Base-by-base conservation (phyloP, 2,888 invertebrate species). In the Eristalis arbustorum region DNA sequence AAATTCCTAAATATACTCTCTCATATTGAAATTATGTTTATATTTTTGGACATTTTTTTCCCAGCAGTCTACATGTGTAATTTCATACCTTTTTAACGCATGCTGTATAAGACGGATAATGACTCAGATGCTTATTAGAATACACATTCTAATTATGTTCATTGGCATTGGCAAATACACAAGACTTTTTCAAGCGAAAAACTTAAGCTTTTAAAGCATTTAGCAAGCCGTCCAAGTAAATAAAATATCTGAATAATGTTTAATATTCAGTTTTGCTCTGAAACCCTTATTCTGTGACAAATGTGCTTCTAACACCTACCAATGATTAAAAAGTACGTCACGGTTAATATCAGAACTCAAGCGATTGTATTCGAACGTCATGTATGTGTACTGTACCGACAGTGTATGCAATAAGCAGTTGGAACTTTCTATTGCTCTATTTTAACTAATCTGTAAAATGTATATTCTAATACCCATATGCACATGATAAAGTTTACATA, bases 241-340 rank as follows among this genome's bases (percentile, higher is more conserved):
- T 8, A 49, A 8, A 18, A n/a, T 18, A 18, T 18, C 49, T 18
- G 18, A 13, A 6, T 62, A 28, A n/a, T n/a, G n/a, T 6, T 28
- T 2, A 28, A 62, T 31, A 28, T 62, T 18, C 10, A 31, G 37
- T 28, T 56, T 22, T 14, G n/a, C 37, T 56, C 18, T 18, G 3
- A 63, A 56, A 31, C 31, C 31, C 28, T 28, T 23, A 28, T 34
- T 69, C 6, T 34, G 18, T 49, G 69, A 11, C 31, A 42, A 31
- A 73, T 57, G 57, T 77, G 42, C 49, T 25, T 63, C 62, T 61
- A 56, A 31, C 78, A 64, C 69, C 67, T 66, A 74, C 18, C 31
- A 68, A 42, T 67, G 80, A 84, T 80, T 79, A 84, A 84, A 69
- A 68, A 79, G 25, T 80, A 23, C 75, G 84, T 80, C 84, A 84